Evolutionary conservation across 2,113 vertebrate species (phyloP).

Genomic region (Cyanistes caeruleus): DNA sequence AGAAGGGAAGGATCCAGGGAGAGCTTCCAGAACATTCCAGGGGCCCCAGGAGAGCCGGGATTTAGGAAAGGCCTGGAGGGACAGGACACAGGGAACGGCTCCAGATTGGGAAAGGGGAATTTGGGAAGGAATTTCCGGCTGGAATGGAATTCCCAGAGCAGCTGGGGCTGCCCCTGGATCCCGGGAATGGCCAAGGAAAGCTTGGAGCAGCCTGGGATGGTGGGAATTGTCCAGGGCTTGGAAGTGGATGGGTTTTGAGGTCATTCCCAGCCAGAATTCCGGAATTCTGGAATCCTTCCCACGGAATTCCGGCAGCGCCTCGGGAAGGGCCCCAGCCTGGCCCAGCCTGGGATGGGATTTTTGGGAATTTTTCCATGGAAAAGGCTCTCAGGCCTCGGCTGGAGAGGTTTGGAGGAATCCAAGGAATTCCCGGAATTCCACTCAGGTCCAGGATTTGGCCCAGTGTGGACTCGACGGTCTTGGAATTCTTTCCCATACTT

Average conservation of each 20-base stretch:
- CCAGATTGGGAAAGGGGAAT: not conserved
- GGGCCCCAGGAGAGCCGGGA: not conserved
- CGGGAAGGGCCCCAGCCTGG: no score
- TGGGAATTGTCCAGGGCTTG: not conserved
- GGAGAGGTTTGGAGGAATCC: no score
- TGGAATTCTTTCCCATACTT: no score
- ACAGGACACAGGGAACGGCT: not conserved
- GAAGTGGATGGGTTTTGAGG: not conserved
- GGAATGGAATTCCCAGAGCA: not conserved
- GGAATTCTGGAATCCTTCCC: not conserved
- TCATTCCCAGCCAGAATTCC: accelerated
- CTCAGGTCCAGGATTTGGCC: no score
- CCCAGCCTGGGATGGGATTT: no score
- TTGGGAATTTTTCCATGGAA: no score
- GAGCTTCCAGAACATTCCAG: not conserved
- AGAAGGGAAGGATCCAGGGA: not conserved
- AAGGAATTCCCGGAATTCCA: no score
- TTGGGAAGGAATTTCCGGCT: not conserved
- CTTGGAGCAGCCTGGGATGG: accelerated
- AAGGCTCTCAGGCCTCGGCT: no score
- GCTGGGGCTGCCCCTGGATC: not conserved
- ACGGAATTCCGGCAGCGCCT: not conserved
- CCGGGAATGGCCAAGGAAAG: not conserved
- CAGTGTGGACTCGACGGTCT: no score
- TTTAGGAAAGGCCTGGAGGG: not conserved